A percentile compares a stretch with the other conserved stretches of the same genome.
Conservation (phyloP, 1,140 invertebrate genomes). For the Rhynchophorus ferrugineus region DNA sequence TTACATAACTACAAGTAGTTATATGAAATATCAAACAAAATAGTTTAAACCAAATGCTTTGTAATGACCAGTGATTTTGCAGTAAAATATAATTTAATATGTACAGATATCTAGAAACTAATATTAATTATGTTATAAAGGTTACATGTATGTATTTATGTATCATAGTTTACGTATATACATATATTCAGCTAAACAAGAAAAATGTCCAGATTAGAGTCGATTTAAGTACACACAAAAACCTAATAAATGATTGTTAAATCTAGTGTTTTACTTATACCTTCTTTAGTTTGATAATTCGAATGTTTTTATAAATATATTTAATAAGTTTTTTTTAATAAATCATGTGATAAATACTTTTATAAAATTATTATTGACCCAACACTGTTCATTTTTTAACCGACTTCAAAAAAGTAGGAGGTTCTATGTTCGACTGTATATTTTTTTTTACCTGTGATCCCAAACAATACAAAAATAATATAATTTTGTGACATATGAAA, state of each 20-base stretch:
- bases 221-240: constrained; percentile 4
- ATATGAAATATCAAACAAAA: too few species aligned
- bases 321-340: neutral
- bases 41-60: constrained; percentile 6
- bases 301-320: neutral
- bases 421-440: too few species aligned
- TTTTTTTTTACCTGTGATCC: too few species aligned
- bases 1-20: too few species aligned
- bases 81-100: constrained; percentile 7
- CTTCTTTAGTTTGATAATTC: neutral
- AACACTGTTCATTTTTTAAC: too few species aligned
- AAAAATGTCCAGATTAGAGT: constrained; percentile 6
- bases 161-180: constrained; percentile 9
- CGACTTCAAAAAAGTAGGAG: too few species aligned
- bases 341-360: too few species aligned
- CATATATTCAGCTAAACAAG: constrained; percentile 9
- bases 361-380: too few species aligned
- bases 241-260: constrained; percentile 2
- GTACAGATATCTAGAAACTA: constrained; percentile 13
- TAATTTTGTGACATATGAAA: too few species aligned
- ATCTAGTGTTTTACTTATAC: neutral
- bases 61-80: constrained; percentile 1
- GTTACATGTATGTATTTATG: constrained; percentile 15
- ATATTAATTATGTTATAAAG: constrained; percentile 12
- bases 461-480: too few species aligned